Base-by-base conservation (phyloP, 2,113 vertebrate genomes). In the Cygnus buccinator region DNA sequence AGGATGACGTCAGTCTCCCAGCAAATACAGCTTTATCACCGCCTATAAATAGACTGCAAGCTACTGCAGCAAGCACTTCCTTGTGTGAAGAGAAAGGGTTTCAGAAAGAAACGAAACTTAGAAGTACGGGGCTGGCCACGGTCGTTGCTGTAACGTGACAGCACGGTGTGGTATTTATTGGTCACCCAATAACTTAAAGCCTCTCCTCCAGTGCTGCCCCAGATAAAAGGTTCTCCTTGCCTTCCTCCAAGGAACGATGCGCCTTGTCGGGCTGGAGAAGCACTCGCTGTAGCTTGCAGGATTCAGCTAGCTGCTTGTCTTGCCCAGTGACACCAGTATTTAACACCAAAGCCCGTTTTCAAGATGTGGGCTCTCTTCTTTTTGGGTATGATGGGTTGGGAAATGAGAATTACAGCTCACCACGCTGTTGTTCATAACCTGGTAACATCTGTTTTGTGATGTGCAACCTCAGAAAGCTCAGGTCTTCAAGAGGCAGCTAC, bases 351-450 rank as follows among this genome's bases (percentile, higher is more conserved):
- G 78, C 33, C 61, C 31, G 55, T 4, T 12, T 31, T 29, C 54
- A 57, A 17, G 3, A 6, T 11, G 28, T 6, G 58, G 35, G 11
- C 14, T 1, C 12, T 1, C 19, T 2, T 1, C 54, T 73, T 31
- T 5, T 5, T 3, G 2, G 19, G 2, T 0, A 2, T 4, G 2
- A 0, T 0, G 4, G 37, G 57, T 0, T 72, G 77, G 72, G 89
- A 39, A 79, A 29, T 0, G 11, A 77, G 84, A 73, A 1, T 0
- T 31, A 68, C 8, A 10, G 1, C 46, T 62, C 3, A 14, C 70
- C 31, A 17, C 3, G 4, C 82, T 93, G 59, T 25, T 41, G 46
- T 68, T 90, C 23, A 17, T 3, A 58, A 50, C 55, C 44, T 28
- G 54, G 17, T 11, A 10, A 41, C 11, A 19, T 2, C n/a, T 29